Percentiles rank a stretch among this genome's conserved stretches.
These are phyloP conservation scores for Lagodon rhomboides DNA, from an alignment of 2,797 vertebrate species.

Conservation along the genomic window DNA sequence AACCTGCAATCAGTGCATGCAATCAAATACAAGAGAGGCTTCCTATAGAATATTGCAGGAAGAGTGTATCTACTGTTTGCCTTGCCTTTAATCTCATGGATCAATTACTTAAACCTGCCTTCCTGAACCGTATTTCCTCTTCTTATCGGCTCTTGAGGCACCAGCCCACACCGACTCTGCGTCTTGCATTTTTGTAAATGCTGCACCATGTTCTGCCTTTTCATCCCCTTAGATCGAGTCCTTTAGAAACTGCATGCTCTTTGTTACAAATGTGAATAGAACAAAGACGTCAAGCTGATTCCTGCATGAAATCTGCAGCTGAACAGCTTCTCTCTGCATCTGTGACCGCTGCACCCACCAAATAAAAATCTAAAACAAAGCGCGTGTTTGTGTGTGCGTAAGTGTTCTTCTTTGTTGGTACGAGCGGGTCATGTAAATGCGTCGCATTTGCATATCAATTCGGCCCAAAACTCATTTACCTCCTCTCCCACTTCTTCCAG, in stretches of 20 bases:
- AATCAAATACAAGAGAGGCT: too few species aligned
- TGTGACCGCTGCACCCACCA: constrained; percentile 12
- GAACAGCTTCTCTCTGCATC: constrained; percentile 1
- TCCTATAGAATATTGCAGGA: too few species aligned
- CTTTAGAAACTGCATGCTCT: not conserved
- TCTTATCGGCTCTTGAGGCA: too few species aligned
- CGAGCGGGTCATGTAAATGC: constrained; percentile 56
- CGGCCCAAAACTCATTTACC: constrained; percentile 60
- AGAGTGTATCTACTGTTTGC: not conserved
- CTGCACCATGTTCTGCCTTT: not conserved
- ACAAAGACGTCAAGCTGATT: not conserved
- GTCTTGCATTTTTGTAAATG: not conserved
- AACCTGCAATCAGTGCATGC: not conserved
- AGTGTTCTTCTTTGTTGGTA: constrained; percentile 45
- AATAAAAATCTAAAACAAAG: constrained; percentile 40
- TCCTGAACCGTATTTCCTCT: too few species aligned
- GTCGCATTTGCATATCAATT: constrained; percentile 71
- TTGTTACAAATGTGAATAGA: not conserved
- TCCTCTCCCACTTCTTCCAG: constrained; percentile 56
- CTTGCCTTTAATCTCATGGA: too few species aligned
- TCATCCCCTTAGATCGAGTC: not conserved
- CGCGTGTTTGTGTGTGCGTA: constrained; percentile 59
- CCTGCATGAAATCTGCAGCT: not conserved
- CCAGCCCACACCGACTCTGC: too few species aligned
- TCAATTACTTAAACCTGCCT: too few species aligned